Evolutionary conservation across 2,797 vertebrate species (phyloP).

Genomic region (Cottoperca gobio): DNA sequence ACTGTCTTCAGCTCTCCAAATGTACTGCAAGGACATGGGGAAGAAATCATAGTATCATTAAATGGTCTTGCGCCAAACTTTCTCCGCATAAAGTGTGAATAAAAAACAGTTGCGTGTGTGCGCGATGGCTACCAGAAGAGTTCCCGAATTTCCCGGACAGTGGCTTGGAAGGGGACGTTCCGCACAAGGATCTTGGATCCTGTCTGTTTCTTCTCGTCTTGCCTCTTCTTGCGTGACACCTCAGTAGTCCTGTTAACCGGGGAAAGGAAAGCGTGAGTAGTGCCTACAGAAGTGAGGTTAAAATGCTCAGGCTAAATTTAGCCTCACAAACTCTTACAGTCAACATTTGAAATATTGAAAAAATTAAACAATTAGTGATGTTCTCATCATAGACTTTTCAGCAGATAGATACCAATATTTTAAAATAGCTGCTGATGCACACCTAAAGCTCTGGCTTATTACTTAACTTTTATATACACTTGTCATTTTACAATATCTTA

Average conservation of each 20-base stretch:
- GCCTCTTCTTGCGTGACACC: slow-evolving; percentile 86
- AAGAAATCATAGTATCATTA: slow-evolving; percentile 9
- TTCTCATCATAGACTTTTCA: not conserved
- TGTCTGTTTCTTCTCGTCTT: slow-evolving; percentile 88
- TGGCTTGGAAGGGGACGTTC: slow-evolving; percentile 96
- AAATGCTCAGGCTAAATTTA: not conserved
- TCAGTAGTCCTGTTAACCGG: slow-evolving; percentile 77
- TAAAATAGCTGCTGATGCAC: not conserved
- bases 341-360: not conserved
- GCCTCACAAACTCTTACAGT: not conserved
- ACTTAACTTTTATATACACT: not conserved
- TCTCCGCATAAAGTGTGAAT: not conserved
- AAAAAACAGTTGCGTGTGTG: not conserved
- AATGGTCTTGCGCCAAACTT: not conserved
- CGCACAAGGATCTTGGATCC: slow-evolving; percentile 96
- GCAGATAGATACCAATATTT: not conserved
- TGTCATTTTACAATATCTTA: not conserved
- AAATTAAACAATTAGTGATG: not conserved
- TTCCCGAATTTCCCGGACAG: slow-evolving; percentile 90
- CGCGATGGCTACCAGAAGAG: slow-evolving; percentile 90
- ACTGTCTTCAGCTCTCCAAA: slow-evolving; percentile 97
- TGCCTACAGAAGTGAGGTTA: not conserved
- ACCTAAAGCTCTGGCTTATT: not conserved
- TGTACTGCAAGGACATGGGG: slow-evolving; percentile 83
- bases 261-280: not conserved